Percentiles rank a stretch among this genome's conserved stretches.
These are phyloP conservation scores for Esox niger DNA, from an alignment of 2,113 vertebrate species.

Conservation along the genomic window DNA sequence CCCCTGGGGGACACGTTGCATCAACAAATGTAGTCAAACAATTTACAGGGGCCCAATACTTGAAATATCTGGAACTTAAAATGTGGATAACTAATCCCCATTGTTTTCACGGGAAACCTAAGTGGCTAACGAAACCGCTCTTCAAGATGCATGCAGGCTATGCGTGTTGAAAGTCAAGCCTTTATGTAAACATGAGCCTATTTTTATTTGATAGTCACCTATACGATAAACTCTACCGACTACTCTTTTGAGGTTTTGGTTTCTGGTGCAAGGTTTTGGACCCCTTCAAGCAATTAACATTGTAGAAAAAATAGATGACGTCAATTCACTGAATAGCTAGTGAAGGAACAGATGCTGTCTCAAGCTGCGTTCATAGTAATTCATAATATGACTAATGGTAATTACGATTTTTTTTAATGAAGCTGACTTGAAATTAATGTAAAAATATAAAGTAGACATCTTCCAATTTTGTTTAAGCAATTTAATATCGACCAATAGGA, in stretches of 20 bases:
- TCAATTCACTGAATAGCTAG: not conserved
- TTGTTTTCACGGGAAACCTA: not conserved
- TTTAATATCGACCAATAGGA: too few species aligned
- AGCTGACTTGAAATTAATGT: too few species aligned
- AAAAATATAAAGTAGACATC: too few species aligned
- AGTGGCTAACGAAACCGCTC: slow-evolving; percentile 5
- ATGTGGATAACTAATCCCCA: not conserved
- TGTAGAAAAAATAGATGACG: not conserved
- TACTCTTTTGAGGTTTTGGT: not conserved
- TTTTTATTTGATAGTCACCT: not conserved
- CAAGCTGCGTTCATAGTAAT: not conserved
- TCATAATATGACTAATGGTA: not conserved
- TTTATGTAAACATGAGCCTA: not conserved
- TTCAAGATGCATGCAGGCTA: not conserved
- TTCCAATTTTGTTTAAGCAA: too few species aligned
- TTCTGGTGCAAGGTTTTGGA: not conserved
- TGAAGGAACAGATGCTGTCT: not conserved
- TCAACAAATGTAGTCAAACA: slow-evolving; percentile 6
- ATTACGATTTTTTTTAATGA: not conserved
- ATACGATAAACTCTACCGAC: not conserved
- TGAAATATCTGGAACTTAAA: slow-evolving; percentile 33
- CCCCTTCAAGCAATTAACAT: not conserved
- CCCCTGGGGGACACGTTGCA: not conserved
- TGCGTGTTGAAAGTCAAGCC: not conserved
- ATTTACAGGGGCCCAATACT: slow-evolving; percentile 18